phyloP scores from a whole-genome alignment of 2,113 vertebrate genomes.

The Pheucticus melanocephalus region DNA sequence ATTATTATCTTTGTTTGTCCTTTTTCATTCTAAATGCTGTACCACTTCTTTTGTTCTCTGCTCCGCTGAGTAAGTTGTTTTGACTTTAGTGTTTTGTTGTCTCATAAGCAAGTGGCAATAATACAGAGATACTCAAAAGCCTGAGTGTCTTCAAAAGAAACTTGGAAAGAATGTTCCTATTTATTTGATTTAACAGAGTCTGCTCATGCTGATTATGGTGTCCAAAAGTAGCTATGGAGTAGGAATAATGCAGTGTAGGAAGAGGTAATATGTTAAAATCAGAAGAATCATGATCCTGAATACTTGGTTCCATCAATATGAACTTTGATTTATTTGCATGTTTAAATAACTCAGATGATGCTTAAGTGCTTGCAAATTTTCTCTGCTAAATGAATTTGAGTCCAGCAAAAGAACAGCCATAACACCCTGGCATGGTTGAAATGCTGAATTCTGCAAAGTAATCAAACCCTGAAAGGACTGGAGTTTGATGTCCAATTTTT shows the following conservation, averaged over 20 bases:
- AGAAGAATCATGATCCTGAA: not conserved
- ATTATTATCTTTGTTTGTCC: constrained; percentile 71
- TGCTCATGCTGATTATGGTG: not conserved
- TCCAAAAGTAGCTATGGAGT: not conserved
- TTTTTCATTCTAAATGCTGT: constrained; percentile 65
- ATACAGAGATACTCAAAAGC: not conserved
- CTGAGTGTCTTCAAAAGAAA: not conserved
- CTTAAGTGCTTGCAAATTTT: not conserved
- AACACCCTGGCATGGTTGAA: not conserved
- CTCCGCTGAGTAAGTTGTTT: constrained; percentile 28
- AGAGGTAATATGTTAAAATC: not conserved
- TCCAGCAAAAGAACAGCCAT: not conserved
- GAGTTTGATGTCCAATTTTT: not conserved
- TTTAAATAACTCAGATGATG: not conserved
- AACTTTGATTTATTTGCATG: not conserved
- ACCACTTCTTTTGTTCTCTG: constrained; percentile 11
- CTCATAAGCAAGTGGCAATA: not conserved
- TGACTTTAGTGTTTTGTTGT: not conserved
- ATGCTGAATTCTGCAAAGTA: not conserved
- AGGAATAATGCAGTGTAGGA: not conserved
- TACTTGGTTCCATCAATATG: not conserved
- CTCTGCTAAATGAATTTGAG: not conserved
- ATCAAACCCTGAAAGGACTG: not conserved
- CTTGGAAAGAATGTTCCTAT: not conserved
- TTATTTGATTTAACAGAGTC: not conserved